A percentile compares a stretch with the other conserved stretches of the same genome.
Conservation (phyloP, 2,888 invertebrate species). For the Amiota communis region DNA sequence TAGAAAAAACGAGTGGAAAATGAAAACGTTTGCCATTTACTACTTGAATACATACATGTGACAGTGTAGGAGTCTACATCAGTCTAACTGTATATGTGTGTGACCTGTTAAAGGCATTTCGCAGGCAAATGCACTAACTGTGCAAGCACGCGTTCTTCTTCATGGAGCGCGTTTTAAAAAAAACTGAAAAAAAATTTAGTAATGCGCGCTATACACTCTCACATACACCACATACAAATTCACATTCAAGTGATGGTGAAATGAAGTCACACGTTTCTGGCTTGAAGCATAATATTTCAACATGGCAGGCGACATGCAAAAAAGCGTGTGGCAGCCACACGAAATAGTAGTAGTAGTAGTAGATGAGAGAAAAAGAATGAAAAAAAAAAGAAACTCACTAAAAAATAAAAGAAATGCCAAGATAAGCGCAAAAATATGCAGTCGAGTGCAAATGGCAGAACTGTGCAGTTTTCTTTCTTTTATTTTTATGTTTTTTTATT, state of each 20-base stretch:
- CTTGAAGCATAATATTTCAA: conserved; percentile 70
- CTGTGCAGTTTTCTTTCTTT: not conserved
- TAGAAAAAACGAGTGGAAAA: not conserved
- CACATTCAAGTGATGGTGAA: conserved; percentile 24
- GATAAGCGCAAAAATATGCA: conserved; percentile 64
- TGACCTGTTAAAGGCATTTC: conserved; percentile 6
- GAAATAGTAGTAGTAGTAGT: conserved; percentile 23
- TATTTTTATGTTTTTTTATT: conserved; percentile 39
- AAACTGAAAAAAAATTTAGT: too few relatives aligned
- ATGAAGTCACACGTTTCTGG: conserved; percentile 69
- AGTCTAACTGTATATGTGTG: not conserved
- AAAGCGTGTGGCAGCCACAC: conserved; percentile 36
- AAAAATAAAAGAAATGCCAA: conserved; percentile 43
- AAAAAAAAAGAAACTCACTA: not conserved
- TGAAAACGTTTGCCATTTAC: not conserved
- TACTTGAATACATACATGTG: conserved; percentile 28
- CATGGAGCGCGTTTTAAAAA: conserved; percentile 1
- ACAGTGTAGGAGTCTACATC: not conserved
- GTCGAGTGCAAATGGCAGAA: conserved; percentile 54
- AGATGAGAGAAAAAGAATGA: not conserved
- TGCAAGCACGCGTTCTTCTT: not conserved
- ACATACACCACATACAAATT: too few relatives aligned
- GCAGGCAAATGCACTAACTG: too few relatives aligned
- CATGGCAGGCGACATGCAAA: conserved; percentile 61
- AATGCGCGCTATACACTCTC: too few relatives aligned